Base-by-base conservation (phyloP, 2,797 vertebrate species). In the Muraenolepis orangiensis region DNA sequence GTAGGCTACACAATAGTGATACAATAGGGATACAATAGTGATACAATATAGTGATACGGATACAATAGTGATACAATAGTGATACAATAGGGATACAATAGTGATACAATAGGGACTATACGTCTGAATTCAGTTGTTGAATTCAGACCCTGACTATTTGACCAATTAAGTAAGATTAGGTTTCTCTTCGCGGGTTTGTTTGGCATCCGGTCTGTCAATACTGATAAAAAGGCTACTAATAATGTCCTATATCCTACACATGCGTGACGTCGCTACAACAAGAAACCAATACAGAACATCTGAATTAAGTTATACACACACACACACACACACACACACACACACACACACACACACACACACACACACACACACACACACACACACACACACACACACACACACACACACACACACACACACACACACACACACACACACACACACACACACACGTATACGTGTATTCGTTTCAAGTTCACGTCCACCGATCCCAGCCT, bases 381-480 rank as follows among this genome's bases (percentile, higher is more conserved):
- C 51, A n/a, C 68, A 31, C 30, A 31, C 68, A 69, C 30, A 36
- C 29, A 36, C 29, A 69, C 68, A 26, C 57, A 64, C 57, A 64
- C 57, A 64, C 57, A 64, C 57, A 28, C 57, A 26, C 57, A 61
- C 57, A 61, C 57, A 67, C 66, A 31, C 28, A 67, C 29, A 31
- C 29, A 67, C 66, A 31, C 28, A 29, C 28, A 16, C 66, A 29
- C 66, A 16, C 26, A 67, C 26, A 31, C 26, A 16, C 29, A 67
- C 30, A 31, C 16, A 67, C 66, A 67, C 16, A 29, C 4, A 8
- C 13, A 67, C 6, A 16, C 16, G 10, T 8, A 29, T 0, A 46
- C 26, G 26, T 72, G 3, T 42, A 64, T 76, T 76, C n/a, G 76
- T 89, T 84, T 92, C 93, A 93, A 93, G 91, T 94, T 94, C 92